Percentiles rank a stretch among this genome's conserved stretches.
Conservation (phyloP, 2,113 vertebrate species). For the Centrocercus urophasianus region DNA sequence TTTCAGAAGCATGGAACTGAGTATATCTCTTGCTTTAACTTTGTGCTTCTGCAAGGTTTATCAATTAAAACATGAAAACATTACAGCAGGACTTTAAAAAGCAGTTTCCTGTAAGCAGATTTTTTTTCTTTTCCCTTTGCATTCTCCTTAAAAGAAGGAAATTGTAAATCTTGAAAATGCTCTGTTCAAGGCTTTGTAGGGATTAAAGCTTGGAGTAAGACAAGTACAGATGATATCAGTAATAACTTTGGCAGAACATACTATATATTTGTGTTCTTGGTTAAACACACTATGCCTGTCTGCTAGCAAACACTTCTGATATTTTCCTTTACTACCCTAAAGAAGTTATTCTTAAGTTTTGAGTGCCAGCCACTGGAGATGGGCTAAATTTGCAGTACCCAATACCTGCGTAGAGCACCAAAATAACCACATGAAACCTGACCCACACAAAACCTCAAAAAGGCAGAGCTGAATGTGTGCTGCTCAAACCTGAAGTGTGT, state of each 20-base stretch:
- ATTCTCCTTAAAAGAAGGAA: background rate
- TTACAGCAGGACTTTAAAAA: background rate
- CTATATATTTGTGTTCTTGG: background rate
- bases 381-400: background rate
- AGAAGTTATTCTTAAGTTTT: background rate
- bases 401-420: background rate
- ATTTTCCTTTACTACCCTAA: constrained; percentile 32
- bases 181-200: background rate
- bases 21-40: background rate
- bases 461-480: background rate
- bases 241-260: background rate
- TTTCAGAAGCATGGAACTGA: background rate
- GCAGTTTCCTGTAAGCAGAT: background rate
- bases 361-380: background rate
- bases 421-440: constrained; percentile 34
- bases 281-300: background rate
- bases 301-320: background rate
- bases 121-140: background rate
- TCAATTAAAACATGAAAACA: constrained; percentile 1
- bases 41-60: background rate
- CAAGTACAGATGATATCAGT: background rate
- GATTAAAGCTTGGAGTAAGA: background rate
- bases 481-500: constrained; percentile 1
- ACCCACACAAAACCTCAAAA: background rate
- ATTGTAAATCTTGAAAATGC: constrained; percentile 17